These are phyloP conservation scores for Rhyzopertha dominica DNA, from an alignment of 1,140 invertebrate species.

Conservation along the genomic window DNA sequence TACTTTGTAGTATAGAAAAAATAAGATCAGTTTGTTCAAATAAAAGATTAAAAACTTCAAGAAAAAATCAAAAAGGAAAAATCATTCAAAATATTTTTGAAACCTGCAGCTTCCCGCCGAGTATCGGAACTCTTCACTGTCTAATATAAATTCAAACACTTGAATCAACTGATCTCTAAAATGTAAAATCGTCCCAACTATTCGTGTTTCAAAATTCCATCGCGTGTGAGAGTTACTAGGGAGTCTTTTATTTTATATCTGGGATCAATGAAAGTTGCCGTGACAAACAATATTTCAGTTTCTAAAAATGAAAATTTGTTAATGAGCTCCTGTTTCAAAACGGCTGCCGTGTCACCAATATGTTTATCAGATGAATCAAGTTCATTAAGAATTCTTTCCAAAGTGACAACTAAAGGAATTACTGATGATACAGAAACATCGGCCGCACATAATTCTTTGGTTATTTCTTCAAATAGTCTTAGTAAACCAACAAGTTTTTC, in stretches of 20 bases:
- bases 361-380: conserved; percentile 31
- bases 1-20: conserved; percentile 8
- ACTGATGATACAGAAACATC: conserved; percentile 35
- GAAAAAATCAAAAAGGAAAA: conserved; percentile 1
- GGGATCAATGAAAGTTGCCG: too few species aligned
- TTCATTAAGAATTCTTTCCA: too few species aligned
- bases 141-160: conserved; percentile 13
- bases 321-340: conserved; percentile 15
- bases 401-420: conserved; percentile 28
- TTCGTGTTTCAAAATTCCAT: conserved; percentile 12
- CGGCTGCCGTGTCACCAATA: conserved; percentile 25
- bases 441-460: too few species aligned
- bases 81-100: conserved; percentile 2
- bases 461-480: too few species aligned
- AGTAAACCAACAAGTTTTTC: conserved; percentile 37
- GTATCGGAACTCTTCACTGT: conserved; percentile 1
- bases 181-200: conserved; percentile 4
- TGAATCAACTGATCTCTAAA: conserved; percentile 1
- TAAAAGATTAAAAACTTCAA: conserved; percentile 3
- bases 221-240: conserved; percentile 1
- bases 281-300: too few species aligned
- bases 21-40: conserved; percentile 13
- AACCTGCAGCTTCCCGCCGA: neutral
- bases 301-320: neutral
- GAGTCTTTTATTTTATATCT: conserved; percentile 3